Evolutionary conservation across 2,888 invertebrate genomes (phyloP).

Genomic region (Orthosia cruda): DNA sequence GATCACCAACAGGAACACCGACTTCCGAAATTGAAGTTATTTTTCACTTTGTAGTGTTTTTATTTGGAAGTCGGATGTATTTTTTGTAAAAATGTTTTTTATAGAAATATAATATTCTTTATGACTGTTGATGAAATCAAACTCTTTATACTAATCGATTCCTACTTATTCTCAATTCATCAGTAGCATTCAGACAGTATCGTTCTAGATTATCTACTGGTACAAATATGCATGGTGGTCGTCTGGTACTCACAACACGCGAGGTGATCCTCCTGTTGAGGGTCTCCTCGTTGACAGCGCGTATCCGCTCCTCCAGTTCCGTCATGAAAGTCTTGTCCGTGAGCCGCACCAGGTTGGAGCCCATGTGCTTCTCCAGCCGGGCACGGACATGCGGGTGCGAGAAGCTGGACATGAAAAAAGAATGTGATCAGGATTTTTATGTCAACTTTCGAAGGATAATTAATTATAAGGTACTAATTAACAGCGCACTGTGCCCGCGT

Average conservation of each 20-base stretch:
- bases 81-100: too few species aligned
- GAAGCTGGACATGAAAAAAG: conserved; percentile 86
- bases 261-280: conserved; percentile 93
- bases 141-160: too few species aligned
- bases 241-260: conserved; percentile 90
- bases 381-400: conserved; percentile 93
- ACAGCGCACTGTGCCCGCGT: too few species aligned
- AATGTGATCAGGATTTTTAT: background rate
- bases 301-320: conserved; percentile 92
- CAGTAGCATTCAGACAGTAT: background rate
- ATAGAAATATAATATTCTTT: background rate
- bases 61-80: too few species aligned
- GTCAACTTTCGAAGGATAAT: background rate
- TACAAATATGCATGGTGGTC: background rate
- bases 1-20: too few species aligned
- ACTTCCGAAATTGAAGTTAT: too few species aligned
- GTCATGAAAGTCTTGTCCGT: conserved; percentile 94
- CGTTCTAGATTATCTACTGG: background rate
- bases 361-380: conserved; percentile 94
- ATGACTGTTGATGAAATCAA: too few species aligned
- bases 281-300: conserved; percentile 93
- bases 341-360: conserved; percentile 93
- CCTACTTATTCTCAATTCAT: too few species aligned
- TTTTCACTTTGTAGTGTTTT: too few species aligned
- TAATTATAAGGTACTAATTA: too few species aligned